Base-by-base conservation (phyloP, 1,140 invertebrate genomes). In the Magallana angulata region DNA sequence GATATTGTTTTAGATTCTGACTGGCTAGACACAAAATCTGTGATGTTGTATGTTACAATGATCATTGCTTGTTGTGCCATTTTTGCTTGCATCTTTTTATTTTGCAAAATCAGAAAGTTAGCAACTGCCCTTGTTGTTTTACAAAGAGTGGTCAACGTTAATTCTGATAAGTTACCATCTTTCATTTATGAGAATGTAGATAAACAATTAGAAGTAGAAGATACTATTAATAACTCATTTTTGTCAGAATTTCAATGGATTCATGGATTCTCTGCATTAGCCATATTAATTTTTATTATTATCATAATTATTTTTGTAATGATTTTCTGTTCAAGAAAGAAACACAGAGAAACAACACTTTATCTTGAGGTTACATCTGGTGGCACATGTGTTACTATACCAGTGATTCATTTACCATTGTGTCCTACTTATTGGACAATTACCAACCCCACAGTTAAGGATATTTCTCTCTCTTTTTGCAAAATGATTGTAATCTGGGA, bases 361-460 rank as follows among this genome's bases (percentile, higher is more conserved):
- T 76, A 71, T 81, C 18, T 89, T 80, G 88, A 89, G 64, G 18
- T 89, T 58, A 86, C 88, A 12, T 86, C 82, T 48, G 83, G 88
- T 59, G 68, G 64, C 57, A 57, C 62, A 16, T 89, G 85, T 87
- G 84, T 85, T 12, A 11, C 83, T 14, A 64, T 89, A 36, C 68
- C 85, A 12, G n/a, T 89, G 16, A 12, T 89, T 36, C 57, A 82
- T 58, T 36, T 84, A 57, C 84, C 87, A 59, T 82, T 89, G 88
- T 86, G 85, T 58, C 81, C 85, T 76, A 86, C 85, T 48, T 89
- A 89, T 68, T 86, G 82, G 80, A 48, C 86, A n/a, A 84, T 89
- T 24, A 14, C 81, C 0, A 12, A 18, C 1, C 88, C 88, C 5
- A 14, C 14, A 16, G 86, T 89, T 36, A 3, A 59, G 56, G 30